Evolutionary conservation across 2,797 vertebrate species (phyloP), one percentile per base, ranked within the genome.

Genomic region (Anguilla obscura): DNA sequence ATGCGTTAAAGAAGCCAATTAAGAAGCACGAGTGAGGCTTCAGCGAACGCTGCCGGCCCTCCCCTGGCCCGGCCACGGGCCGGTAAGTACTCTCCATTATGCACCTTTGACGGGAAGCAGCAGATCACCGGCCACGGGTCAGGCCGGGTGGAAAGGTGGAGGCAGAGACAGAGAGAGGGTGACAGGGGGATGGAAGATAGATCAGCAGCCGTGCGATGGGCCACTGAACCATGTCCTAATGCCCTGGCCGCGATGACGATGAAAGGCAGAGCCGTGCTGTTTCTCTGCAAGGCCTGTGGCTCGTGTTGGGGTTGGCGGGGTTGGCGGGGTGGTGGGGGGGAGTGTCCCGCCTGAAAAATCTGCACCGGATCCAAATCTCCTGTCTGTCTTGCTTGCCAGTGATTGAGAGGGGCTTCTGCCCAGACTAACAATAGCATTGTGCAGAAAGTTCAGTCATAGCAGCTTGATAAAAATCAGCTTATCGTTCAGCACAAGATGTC

Each of bases 191-290:
- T 87, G 91, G 89, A 56, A 30, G 48, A 54, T 30, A 18, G 27
- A 56, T 89, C 90, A 94, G 91, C 91, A 93, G 89, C 91, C 85
- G 89, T 60, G 71, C 93, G 94, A 95, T 94, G 71, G 40, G 27
- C 50, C 50, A 33, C 54, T 89, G 86, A 48, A 24, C 18, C 56
- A 52, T 50, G 80, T 82, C 69, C 45, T 84, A 50, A 85, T 76
- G 56, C 56, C 82, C 80, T 84, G 48, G 40, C 85, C 40, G 58
- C 40, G 30, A 54, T 66, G 84, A 8, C 74, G 63, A 82, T 91
- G 91, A 93, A 91, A 92, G 91, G 91, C 89, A 88, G 87, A 89
- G 84, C 60, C 66, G 88, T 52, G 88, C n/a, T 87, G 79, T 30
- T 21, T 21, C 10, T 76, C 48, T 36, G 50, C 50, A 10, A 69